Conservation (phyloP, 1,140 invertebrate genomes). For the Brachionus angularis region DNA sequence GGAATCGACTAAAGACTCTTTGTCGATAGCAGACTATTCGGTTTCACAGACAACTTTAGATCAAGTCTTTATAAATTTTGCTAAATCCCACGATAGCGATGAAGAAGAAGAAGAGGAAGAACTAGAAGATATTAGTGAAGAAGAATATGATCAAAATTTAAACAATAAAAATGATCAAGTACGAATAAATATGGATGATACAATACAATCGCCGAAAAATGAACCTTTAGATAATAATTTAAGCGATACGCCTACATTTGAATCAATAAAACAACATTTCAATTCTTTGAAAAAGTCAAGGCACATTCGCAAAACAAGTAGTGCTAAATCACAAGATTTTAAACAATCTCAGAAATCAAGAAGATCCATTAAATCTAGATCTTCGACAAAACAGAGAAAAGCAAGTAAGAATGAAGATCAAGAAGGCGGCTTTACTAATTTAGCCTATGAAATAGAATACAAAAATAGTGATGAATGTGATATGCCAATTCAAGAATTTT, state of each 20-base stretch:
- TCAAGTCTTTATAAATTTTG: slow-evolving; percentile 57
- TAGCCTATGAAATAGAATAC: slow-evolving; percentile 38
- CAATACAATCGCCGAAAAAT: neutral
- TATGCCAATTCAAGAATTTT: neutral
- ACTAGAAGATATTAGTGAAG: neutral
- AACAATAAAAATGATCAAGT: neutral
- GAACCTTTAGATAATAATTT: neutral
- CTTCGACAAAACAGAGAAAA: slow-evolving; percentile 13
- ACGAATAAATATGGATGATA: neutral
- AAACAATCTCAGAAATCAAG: slow-evolving; percentile 10
- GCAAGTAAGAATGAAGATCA: slow-evolving; percentile 13
- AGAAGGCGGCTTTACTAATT: slow-evolving; percentile 35
- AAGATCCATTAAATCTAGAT: slow-evolving; percentile 19
- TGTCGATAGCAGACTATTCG: slow-evolving; percentile 71
- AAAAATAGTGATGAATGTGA: slow-evolving; percentile 42
- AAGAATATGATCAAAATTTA: neutral
- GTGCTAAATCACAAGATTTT: slow-evolving; percentile 39
- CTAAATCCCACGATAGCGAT: neutral
- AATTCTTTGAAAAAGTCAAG: slow-evolving; percentile 44
- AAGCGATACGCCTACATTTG: slow-evolving; percentile 33
- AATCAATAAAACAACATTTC: slow-evolving; percentile 37
- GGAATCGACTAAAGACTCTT: slow-evolving; percentile 67
- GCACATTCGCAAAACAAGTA: slow-evolving; percentile 40
- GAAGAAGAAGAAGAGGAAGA: slow-evolving; percentile 13
- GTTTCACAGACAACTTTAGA: slow-evolving; percentile 79